Evolutionary conservation across 2,797 vertebrate genomes (phyloP), one percentile per base, ranked within the genome.

Genomic region (Cynopterus sphinx): DNA sequence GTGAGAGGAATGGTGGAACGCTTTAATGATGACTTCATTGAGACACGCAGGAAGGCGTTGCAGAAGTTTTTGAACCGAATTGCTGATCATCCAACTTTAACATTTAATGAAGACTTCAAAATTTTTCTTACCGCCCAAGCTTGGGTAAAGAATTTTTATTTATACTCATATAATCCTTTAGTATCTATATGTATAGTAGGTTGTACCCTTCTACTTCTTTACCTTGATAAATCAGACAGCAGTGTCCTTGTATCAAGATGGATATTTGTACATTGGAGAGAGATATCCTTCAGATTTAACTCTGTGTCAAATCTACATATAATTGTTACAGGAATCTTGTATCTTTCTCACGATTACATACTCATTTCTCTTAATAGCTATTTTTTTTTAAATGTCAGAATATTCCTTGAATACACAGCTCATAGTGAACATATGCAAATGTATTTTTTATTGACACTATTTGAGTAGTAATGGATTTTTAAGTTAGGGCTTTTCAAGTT

Each of bases 1-100:
- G 99, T 99, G 98, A 99, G 99, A 97, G 99, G 99, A 95, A 99
- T 99, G 99, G 99, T 99, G 98, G 99, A 99, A 71, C 98, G 99
- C 95, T 99, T 99, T 97, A 99, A 98, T 21, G 98, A 99, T 1
- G 99, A 99, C 98, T 99, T 99, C 98, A 99, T 99, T 16, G 99
- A 99, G 98, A 99, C 99, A 9, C 99, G 99, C 90, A 99, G 98
- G 97, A 99, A 98, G 97, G 99, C 99, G 3, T 98, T 99, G 43
- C 99, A 99, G 97, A 99, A 98, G 86, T 99, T 99, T 98, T 98
- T 99, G 97, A 99, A 99, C 97, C 99, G 98, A 90, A 98, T 99
- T 91, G 99, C 99, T 4, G 99, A 99, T 97, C 99, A 99, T 95
- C 99, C 99, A 53, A 99, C 99, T 97, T 98, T 99, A 97, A 99